Conservation (phyloP, 1,140 invertebrate genomes). For the Drosophila elegans region DNA sequence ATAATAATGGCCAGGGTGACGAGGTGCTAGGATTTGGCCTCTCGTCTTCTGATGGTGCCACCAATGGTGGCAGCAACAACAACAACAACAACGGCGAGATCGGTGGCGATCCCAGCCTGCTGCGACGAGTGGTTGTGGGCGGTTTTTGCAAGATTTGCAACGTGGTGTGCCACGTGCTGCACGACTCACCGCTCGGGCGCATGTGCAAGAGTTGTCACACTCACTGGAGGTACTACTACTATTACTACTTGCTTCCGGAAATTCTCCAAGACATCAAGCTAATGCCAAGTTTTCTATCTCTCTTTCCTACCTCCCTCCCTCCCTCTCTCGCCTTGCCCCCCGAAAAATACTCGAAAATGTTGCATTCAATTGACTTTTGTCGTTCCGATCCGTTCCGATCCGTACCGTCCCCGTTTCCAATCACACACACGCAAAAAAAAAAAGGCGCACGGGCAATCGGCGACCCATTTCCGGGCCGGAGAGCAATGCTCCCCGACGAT, state of each 20-base stretch:
- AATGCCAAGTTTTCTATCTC: conserved; percentile 74
- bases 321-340: conserved; percentile 18
- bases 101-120: conserved; percentile 1
- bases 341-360: conserved; percentile 7
- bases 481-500: conserved; percentile 77
- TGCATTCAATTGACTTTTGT: conserved; percentile 18
- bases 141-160: conserved; percentile 83
- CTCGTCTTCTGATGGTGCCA: conserved; percentile 28
- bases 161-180: conserved; percentile 79
- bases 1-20: conserved; percentile 28
- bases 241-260: conserved; percentile 4
- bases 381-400: background rate
- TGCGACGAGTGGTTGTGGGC: conserved; percentile 56
- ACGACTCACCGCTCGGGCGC: conserved; percentile 75
- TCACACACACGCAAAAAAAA: too few species aligned
- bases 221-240: conserved; percentile 76
- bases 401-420: too few species aligned
- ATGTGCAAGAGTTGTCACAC: conserved; percentile 84
- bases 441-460: conserved; percentile 90
- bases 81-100: conserved; percentile 21
- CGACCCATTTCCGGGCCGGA: conserved; percentile 89
- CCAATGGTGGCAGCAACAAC: conserved; percentile 17
- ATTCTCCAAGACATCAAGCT: conserved; percentile 49
- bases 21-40: conserved; percentile 60
- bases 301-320: conserved; percentile 19